Conservation (phyloP, 2,888 invertebrate species). For the Antitype chi region DNA sequence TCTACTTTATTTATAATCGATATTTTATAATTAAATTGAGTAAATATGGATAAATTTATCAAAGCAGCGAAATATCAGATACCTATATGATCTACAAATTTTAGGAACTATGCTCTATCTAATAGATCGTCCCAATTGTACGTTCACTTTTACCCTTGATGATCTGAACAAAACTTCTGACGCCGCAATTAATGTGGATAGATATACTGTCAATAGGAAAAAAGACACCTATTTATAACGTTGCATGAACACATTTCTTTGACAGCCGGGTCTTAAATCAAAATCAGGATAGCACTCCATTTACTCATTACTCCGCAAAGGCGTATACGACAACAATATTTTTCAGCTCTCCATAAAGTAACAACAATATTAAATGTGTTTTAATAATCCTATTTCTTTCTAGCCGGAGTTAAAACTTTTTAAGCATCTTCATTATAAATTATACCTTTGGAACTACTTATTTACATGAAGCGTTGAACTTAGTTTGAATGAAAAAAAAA, state of each 20-base stretch:
- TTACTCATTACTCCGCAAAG: conserved; percentile 4
- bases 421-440: background rate
- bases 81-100: background rate
- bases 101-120: background rate
- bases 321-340: background rate
- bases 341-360: conserved; percentile 6
- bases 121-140: background rate
- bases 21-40: background rate
- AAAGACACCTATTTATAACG: background rate
- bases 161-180: background rate
- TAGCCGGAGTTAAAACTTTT: background rate
- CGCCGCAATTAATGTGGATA: background rate
- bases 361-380: conserved; percentile 4
- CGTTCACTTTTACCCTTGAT: background rate
- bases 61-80: background rate
- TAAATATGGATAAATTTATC: background rate
- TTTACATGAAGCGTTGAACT: background rate
- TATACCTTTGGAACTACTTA: background rate
- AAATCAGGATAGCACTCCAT: conserved; percentile 6
- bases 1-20: background rate
- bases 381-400: conserved; percentile 12
- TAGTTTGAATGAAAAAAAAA: conserved; percentile 13
- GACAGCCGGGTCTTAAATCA: background rate
- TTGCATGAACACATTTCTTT: background rate
- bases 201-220: background rate